Base-by-base conservation (phyloP, 1,140 invertebrate species). In the Ips typographus region DNA sequence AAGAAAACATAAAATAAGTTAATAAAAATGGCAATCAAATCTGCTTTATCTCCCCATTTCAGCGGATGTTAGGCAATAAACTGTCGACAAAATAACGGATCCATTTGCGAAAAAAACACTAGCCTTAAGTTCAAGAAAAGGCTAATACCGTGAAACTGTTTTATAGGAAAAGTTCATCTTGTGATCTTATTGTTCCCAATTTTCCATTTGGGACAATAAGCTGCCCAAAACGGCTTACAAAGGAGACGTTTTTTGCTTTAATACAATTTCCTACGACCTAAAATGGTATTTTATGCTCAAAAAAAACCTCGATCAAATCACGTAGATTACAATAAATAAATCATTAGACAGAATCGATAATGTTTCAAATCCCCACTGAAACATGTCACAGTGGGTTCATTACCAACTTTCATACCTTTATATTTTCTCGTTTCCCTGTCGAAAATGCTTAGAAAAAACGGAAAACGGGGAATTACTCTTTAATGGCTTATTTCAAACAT, bases 1-100 rank as follows among this genome's bases (percentile, higher is more conserved):
- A 40, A 40, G 38, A 53, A 64, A 64, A 64, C 61, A 64, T 64
- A 64, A 64, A 64, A 64, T 64, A 64, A 64, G 61, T 64, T 64
- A 7, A 64, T 64, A 64, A 64, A 62, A 64, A 64, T 51, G 61
- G 49, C 61, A 53, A 64, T 51, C 44, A 64, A 64, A 64, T 53
- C 47, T 22, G 22, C 37, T 52, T 64, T 64, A 64, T 64, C 61
- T 64, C 40, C 39, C 47, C 61, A 53, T 64, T 64, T 64, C 61
- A 38, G 6, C 8, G 61, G 47, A 52, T 64, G 61, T 41, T 36
- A 36, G 49, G 61, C 49, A 37, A 52, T 64, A 64, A 64, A 64
- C 39, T 59, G 22, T 61, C 47, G 1, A 3, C 7, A 64, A 49
- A 52, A 64, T 64, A 61, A 61, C 59, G 43, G 22, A 61, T 61